Base-by-base conservation (phyloP, 2,888 invertebrate genomes). In the Uloborus plumipes region DNA sequence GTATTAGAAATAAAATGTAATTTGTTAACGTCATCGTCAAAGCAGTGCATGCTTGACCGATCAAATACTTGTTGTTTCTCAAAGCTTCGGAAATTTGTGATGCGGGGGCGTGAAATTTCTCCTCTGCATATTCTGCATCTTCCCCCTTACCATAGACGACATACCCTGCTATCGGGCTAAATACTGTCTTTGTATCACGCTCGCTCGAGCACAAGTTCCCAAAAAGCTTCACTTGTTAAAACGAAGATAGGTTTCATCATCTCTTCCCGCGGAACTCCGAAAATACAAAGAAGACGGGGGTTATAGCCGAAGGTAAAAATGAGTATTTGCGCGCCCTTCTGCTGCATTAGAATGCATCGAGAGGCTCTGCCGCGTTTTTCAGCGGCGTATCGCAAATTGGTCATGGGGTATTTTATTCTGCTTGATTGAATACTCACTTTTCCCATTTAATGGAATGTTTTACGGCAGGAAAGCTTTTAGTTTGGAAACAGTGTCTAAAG, bases 1-100 rank as follows among this genome's bases (percentile, higher is more conserved):
- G 79, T 79, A 79, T 79, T 79, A 73, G 72, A 72, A 79, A 79
- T 79, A 79, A 79, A 79, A 79, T 59, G 79, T 73, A 79, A 79
- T 79, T 79, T 79, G 79, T 79, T 71, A 79, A 66, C 72, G 69
- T 79, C 73, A 59, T 55, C 79, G 62, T 79, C 72, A 72, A 66
- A 66, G 79, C 22, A 16, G 20, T 47, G 61, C 61, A 73, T 50
- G 79, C 72, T 79, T 59, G 53, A 61, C 16, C 73, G 79, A 79
- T 79, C 79, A 79, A 79, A 79, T 79, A 61, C 79, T 49, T 79
- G 66, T 67, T 78, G 66, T 78, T 78, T 71, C 78, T 65, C 66
- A 11, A 22, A 26, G 79, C 79, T 39, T 39, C 39, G 39, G 9
- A 39, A 18, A 62, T 26, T 62, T 62, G 22, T 18, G 22, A 20